Conservation (phyloP, 1,140 invertebrate species). For the Ganaspis sp. region DNA sequence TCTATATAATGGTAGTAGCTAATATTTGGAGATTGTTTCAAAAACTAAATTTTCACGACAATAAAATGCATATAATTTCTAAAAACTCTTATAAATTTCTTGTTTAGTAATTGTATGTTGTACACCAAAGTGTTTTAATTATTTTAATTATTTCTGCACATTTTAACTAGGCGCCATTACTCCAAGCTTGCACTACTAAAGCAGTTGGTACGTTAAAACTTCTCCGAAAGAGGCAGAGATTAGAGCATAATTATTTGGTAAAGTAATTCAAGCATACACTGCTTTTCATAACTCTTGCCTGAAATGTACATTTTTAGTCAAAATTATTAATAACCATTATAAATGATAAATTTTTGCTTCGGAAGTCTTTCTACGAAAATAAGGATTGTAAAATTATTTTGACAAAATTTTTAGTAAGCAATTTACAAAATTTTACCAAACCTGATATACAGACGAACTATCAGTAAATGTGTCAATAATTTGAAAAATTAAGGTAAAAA, state of each 20-base stretch:
- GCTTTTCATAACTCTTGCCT: neutral
- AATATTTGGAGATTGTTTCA: too few species aligned
- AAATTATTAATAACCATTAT: too few species aligned
- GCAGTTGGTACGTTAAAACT: neutral
- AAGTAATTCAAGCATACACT: neutral
- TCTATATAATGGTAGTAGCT: too few species aligned
- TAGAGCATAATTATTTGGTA: slow-evolving; percentile 6
- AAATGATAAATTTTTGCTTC: too few species aligned
- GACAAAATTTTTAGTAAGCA: too few species aligned
- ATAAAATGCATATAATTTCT: neutral
- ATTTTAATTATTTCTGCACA: neutral
- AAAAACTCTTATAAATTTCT: neutral
- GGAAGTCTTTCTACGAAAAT: too few species aligned
- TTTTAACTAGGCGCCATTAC: neutral
- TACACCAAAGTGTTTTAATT: neutral
- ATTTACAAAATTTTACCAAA: too few species aligned
- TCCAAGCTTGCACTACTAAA: neutral
- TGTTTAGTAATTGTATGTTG: neutral
- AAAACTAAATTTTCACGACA: too few species aligned
- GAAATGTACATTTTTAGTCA: neutral
- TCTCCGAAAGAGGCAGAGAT: slow-evolving; percentile 9
- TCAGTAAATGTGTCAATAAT: too few species aligned
- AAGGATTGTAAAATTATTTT: too few species aligned
- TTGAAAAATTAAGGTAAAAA: too few species aligned
- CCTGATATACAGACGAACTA: too few species aligned